These are phyloP conservation scores for Tinamus guttatus DNA, from an alignment of 2,113 vertebrate species.

Conservation along the genomic window DNA sequence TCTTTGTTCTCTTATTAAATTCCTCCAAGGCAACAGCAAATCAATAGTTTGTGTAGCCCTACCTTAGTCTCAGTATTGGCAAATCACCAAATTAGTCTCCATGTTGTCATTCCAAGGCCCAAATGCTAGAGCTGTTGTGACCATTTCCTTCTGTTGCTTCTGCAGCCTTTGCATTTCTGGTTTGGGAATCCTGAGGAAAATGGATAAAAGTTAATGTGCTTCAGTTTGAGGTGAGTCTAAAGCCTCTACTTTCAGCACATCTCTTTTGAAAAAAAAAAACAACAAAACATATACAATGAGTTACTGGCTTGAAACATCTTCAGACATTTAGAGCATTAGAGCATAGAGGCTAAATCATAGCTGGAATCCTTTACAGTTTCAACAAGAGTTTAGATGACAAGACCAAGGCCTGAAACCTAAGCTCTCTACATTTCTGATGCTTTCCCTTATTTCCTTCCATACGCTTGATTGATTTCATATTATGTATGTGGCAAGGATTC, in stretches of 20 bases:
- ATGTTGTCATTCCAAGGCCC: not conserved
- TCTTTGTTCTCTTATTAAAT: not conserved
- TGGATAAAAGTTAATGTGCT: not conserved
- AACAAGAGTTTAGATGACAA: not conserved
- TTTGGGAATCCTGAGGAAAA: not conserved
- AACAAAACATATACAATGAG: not conserved
- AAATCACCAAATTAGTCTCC: not conserved
- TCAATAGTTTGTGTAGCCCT: not conserved
- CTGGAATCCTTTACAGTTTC: not conserved
- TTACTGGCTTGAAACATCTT: not conserved
- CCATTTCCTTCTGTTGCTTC: not conserved
- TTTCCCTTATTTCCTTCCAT: not conserved
- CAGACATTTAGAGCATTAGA: not conserved
- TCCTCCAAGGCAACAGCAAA: not conserved
- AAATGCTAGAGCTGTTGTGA: not conserved
- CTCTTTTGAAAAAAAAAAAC: not conserved
- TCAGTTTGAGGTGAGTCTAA: not conserved
- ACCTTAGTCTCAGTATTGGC: not conserved
- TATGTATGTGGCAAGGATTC: not conserved
- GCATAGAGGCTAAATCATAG: not conserved
- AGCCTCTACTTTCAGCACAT: not conserved
- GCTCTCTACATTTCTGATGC: not conserved
- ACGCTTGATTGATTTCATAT: not conserved
- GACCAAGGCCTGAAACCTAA: not conserved
- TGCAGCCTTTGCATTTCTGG: not conserved